Evolutionary conservation across 1,140 invertebrate genomes (phyloP).

Genomic region (Mycetomoellerius zeteki): DNA sequence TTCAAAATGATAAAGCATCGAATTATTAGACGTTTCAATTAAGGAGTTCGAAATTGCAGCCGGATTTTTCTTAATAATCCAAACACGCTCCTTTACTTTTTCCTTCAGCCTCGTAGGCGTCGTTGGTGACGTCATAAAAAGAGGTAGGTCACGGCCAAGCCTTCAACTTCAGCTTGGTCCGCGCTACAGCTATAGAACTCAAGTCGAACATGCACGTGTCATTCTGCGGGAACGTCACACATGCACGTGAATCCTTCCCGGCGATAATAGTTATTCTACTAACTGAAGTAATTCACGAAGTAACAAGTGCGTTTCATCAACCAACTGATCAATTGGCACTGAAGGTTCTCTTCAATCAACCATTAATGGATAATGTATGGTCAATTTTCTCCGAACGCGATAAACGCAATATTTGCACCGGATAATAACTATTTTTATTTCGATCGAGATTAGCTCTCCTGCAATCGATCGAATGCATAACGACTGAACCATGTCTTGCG

Average conservation of each 20-base stretch:
- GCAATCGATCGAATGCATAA: neutral
- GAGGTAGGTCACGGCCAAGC: slow-evolving; percentile 78
- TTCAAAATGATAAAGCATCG: neutral
- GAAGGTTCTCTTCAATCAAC: slow-evolving; percentile 22
- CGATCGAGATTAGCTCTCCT: neutral
- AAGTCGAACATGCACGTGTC: slow-evolving; percentile 62
- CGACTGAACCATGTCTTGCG: neutral
- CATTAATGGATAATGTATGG: slow-evolving; percentile 23
- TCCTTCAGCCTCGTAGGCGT: slow-evolving; percentile 41
- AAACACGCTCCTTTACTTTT: slow-evolving; percentile 45
- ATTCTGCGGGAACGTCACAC: slow-evolving; percentile 20
- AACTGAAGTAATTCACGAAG: slow-evolving; percentile 35
- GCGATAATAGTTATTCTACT: neutral
- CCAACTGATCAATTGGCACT: slow-evolving; percentile 17
- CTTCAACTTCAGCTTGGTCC: slow-evolving; percentile 68
- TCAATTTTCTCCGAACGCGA: slow-evolving; percentile 18
- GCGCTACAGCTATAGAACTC: slow-evolving; percentile 35
- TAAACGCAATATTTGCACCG: slow-evolving; percentile 18
- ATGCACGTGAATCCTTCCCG: neutral
- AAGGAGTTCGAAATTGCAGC: neutral
- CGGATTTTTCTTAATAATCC: slow-evolving; percentile 10
- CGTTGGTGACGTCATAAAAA: slow-evolving; percentile 66
- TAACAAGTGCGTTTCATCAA: slow-evolving; percentile 8
- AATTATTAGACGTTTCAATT: neutral
- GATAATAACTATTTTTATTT: slow-evolving; percentile 26